Evolutionary conservation across 2,113 vertebrate genomes (phyloP), one percentile per base, ranked within the genome.

Genomic region (Hippocampus zosterae): DNA sequence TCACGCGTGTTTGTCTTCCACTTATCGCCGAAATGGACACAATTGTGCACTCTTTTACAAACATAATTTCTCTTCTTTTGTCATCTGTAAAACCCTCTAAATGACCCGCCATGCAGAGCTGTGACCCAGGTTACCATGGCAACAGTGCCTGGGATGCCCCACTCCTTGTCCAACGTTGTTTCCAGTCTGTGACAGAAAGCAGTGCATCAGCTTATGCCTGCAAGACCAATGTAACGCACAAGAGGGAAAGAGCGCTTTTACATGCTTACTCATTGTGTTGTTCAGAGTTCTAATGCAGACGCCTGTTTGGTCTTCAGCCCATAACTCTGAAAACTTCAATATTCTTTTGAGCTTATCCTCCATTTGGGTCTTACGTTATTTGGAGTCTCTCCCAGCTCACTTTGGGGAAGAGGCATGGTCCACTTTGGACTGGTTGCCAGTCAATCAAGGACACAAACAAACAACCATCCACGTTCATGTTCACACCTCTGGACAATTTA

Each of bases 101-200:
- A 79, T 90, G 88, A 86, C 85, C 82, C 79, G 77, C 80, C 85
- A 84, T 80, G 82, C 82, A 84, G 83, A 81, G 80, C 76, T 73
- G 71, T 90, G 88, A 87, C 89, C 85, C 77, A 74, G 53, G 90
- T 92, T 91, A 70, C 90, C 90, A 93, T 92, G 85, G 90, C 80
- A 92, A 86, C 85, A 74, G 76, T 84, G 82, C 74, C 74, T 75
- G 69, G 79, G 76, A 88, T 90, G 84, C 85, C 81, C 33, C 69
- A 59, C 53, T 85, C 83, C 88, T 85, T 87, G 83, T 82, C 75
- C 75, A 67, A 74, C 75, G 77, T 60, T 70, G 81, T 88, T 80
- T 81, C 78, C 72, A 79, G 77, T 72, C 79, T 84, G 85, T 87
- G 79, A 87, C 81, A 76, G 81, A 77, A 84, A 86, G 70, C 67